Conservation (phyloP, 1,140 invertebrate genomes). For the Drosophila biarmipes region DNA sequence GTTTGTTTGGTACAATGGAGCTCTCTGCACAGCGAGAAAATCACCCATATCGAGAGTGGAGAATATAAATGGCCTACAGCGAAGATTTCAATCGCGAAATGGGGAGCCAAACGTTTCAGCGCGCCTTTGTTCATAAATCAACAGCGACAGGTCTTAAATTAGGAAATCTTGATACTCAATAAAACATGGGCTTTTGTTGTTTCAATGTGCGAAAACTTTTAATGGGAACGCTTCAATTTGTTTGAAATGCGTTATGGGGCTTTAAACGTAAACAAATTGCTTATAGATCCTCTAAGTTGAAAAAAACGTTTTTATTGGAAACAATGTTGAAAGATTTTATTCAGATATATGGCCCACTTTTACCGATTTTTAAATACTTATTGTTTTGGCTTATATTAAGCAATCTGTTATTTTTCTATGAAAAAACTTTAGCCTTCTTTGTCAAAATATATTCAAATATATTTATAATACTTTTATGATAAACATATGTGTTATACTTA, state of each 20-base stretch:
- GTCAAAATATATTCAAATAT: too few relatives aligned
- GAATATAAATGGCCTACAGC: not conserved
- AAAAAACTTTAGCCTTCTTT: too few relatives aligned
- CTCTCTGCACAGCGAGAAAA: not conserved
- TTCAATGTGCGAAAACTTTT: slow-evolving; percentile 1
- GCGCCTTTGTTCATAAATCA: slow-evolving; percentile 7
- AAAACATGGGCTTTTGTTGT: slow-evolving; percentile 19
- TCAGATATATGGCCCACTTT: too few relatives aligned
- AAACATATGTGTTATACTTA: too few relatives aligned
- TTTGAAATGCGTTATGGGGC: not conserved
- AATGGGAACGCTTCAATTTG: not conserved
- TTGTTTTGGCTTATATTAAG: too few relatives aligned
- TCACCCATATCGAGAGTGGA: not conserved
- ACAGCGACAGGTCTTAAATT: slow-evolving; percentile 10
- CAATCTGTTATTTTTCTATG: too few relatives aligned
- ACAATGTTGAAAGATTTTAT: too few relatives aligned
- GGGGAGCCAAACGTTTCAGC: slow-evolving; percentile 3
- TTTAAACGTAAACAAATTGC: not conserved
- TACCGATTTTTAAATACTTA: too few relatives aligned
- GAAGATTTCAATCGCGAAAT: not conserved
- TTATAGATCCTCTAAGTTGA: not conserved
- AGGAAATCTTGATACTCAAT: slow-evolving; percentile 23
- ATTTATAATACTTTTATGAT: too few relatives aligned
- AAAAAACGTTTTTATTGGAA: too few relatives aligned
- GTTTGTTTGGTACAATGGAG: slow-evolving; percentile 17